A percentile compares a stretch with the other conserved stretches of the same genome.
These are phyloP conservation scores for Bibio marci DNA, from an alignment of 2,888 invertebrate genomes.

Conservation along the genomic window DNA sequence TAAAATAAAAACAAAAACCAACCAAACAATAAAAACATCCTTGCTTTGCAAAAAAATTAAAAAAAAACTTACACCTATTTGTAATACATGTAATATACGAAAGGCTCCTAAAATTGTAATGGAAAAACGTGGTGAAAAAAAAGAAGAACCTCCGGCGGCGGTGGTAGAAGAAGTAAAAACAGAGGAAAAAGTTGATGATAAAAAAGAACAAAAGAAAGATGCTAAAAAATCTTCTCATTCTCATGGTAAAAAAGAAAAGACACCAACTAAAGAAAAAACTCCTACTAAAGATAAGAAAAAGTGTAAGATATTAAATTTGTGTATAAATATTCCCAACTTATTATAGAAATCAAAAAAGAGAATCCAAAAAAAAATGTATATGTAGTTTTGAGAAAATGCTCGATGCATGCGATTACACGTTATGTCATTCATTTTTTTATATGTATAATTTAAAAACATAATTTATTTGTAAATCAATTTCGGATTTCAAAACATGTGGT, in stretches of 20 bases:
- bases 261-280: constrained; percentile 3
- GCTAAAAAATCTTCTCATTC: neutral
- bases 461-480: too few relatives aligned
- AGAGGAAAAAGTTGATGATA: constrained; percentile 1
- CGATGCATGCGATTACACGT: too few relatives aligned
- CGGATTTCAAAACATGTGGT: too few relatives aligned
- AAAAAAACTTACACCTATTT: neutral
- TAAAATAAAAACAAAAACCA: too few relatives aligned
- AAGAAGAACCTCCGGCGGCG: constrained; percentile 3
- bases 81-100: neutral
- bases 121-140: constrained; percentile 57
- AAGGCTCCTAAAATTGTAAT: constrained; percentile 5
- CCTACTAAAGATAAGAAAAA: constrained; percentile 7
- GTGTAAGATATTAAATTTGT: constrained; percentile 6
- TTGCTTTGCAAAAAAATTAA: neutral
- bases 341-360: too few relatives aligned
- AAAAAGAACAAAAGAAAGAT: constrained; percentile 4
- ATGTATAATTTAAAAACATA: too few relatives aligned
- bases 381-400: too few relatives aligned
- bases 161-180: constrained; percentile 2
- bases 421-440: too few relatives aligned
- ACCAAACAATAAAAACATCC: neutral
- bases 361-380: too few relatives aligned
- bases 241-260: constrained; percentile 4
- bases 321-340: too few relatives aligned